Base-by-base conservation (phyloP, 2,113 vertebrate species). In the Chlamydotis undulata region DNA sequence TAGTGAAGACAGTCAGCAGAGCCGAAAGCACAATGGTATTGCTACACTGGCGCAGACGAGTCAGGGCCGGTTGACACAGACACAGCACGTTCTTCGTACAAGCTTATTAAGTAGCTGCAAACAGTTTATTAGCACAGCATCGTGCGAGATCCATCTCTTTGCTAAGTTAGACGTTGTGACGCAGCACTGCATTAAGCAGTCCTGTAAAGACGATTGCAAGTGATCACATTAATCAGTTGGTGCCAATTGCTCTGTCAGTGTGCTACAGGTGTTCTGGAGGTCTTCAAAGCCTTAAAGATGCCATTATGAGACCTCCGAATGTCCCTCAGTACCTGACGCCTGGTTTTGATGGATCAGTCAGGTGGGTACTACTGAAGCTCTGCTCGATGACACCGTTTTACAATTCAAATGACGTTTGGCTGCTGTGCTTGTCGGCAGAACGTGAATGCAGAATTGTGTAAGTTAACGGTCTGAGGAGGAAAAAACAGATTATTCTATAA, bases 381-480 rank as follows among this genome's bases (percentile, higher is more conserved):
- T 18, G 16, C 3, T 18, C 35, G 41, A 19, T 12, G 19, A 59
- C 45, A 23, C 19, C 16, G 7, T 10, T 68, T 24, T 8, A 25
- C 39, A 45, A 14, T 76, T 45, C 26, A 25, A 2, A 29, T 10
- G 23, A 28, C 18, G 13, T 75, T 78, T 26, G 4, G 7, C 50
- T 41, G 41, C 47, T 69, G 33, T 64, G 29, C 49, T 88, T 52
- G 23, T 6, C 7, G 14, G 12, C 33, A 59, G 19, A 61, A 55
- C 22, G 4, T 0, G 0, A 67, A 25, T 23, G 10, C 1, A 6
- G 33, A 73, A 43, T 4, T 31, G 14, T 23, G 26, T 10, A 26
- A 14, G 1, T 55, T 86, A 33, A 25, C 8, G 15, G 19, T 60
- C 19, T 52, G 21, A 74, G 23, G 8, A 23, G 19, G 39, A 6